These are phyloP conservation scores for Paralvinella palmiformis DNA, from an alignment of 1,140 invertebrate species.

Conservation along the genomic window DNA sequence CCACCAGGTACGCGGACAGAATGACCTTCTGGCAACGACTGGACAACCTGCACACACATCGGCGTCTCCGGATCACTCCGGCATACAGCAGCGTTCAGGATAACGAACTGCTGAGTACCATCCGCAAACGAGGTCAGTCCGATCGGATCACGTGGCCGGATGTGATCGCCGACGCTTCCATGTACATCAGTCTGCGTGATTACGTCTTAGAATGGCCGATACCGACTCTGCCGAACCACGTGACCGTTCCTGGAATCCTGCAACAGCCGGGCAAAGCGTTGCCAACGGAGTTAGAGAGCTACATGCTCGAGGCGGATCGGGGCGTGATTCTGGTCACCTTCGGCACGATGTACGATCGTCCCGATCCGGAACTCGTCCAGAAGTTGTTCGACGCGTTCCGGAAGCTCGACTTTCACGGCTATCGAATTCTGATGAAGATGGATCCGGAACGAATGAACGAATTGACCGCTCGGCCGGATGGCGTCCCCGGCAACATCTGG, in stretches of 20 bases:
- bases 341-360: slow-evolving; percentile 1
- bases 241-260: background rate
- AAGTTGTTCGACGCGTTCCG: slow-evolving; percentile 49
- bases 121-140: too few species aligned
- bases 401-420: slow-evolving; percentile 51
- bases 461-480: too few species aligned
- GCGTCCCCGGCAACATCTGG: slow-evolving; percentile 57
- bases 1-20: background rate
- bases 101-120: too few species aligned
- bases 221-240: background rate
- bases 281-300: slow-evolving; percentile 4
- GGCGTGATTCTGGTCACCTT: slow-evolving; percentile 12
- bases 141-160: background rate
- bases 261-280: background rate
- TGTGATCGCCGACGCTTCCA: background rate
- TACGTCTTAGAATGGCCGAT: background rate
- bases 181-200: too few species aligned
- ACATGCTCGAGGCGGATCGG: background rate
- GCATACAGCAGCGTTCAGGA: background rate
- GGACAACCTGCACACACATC: background rate
- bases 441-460: too few species aligned
- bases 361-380: slow-evolving; percentile 21
- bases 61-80: background rate
- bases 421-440: slow-evolving; percentile 55
- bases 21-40: slow-evolving; percentile 3